Evolutionary conservation across 2,797 vertebrate species (phyloP).

Genomic region (Chaunax sp.): DNA sequence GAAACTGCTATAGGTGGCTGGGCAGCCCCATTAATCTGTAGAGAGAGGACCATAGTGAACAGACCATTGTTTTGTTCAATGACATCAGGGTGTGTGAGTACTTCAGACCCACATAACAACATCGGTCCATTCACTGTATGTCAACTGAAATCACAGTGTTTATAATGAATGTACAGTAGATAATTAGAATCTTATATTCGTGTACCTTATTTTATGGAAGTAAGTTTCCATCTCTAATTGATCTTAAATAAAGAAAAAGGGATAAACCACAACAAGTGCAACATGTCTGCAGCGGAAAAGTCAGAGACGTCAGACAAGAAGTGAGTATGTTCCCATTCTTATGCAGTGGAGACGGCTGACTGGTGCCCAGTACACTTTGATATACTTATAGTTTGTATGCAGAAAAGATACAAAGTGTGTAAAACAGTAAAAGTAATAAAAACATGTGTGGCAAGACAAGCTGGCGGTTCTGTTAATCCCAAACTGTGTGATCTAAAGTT

Average conservation of each 20-base stretch:
- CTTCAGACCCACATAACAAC: conserved; percentile 13
- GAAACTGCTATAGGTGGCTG: conserved; percentile 34
- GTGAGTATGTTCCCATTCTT: conserved; percentile 8
- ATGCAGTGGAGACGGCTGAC: not conserved
- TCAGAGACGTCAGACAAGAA: not conserved
- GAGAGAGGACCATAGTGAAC: not conserved
- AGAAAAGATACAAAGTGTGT: not conserved
- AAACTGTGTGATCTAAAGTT: conserved; percentile 27
- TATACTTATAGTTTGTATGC: too few species aligned
- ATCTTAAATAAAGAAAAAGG: conserved; percentile 52
- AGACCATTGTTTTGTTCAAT: conserved; percentile 28
- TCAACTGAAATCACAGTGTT: conserved; percentile 41
- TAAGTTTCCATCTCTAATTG: conserved; percentile 36
- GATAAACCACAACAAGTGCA: conserved; percentile 43
- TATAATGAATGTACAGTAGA: conserved; percentile 20
- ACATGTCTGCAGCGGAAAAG: conserved; percentile 35
- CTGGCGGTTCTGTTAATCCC: not conserved
- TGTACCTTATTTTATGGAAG: conserved; percentile 35
- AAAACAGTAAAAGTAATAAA: conserved; percentile 23
- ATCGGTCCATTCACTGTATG: conserved; percentile 3
- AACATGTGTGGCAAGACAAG: conserved; percentile 5
- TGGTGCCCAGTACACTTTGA: not conserved
- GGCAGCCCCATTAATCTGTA: conserved; percentile 19
- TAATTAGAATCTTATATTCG: conserved; percentile 52
- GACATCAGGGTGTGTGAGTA: conserved; percentile 36